Evolutionary conservation across 1,140 invertebrate genomes (phyloP), one percentile per base, ranked within the genome.

Genomic region (Temnothorax longispinosus): DNA sequence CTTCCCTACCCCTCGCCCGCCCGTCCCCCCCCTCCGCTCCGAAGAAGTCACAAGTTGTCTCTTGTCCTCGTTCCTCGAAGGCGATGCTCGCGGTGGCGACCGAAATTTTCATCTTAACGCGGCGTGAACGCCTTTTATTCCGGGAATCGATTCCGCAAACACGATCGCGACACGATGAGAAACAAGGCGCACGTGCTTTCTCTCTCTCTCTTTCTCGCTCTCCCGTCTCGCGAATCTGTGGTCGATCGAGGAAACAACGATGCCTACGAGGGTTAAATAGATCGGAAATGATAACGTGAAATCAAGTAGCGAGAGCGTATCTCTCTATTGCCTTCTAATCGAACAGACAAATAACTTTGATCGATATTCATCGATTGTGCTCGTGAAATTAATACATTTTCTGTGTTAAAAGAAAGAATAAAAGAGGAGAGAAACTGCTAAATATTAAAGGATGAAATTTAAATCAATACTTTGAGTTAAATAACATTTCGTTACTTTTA

Each of bases 21-120:
- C 71, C 27, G 27, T 27, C 27, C 27, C 27, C 27, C 27, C 27
- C 56, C 87, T 44, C 82, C 58, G 38, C 52, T 44, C 87, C 52
- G 52, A 80, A 89, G 88, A 81, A 82, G 78, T 88, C 76, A 72
- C 75, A 69, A 77, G 71, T 89, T 92, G 91, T 90, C 87, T 93
- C 90, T 91, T 92, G 91, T 89, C 91, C 90, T 89, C 90, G 89
- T 91, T 78, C 89, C 44, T 62, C 88, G 81, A 88, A 75, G 74
- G 74, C 21, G 75, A 64, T 50, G 62, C 71, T 72, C 50, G 69
- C 58, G 52, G 54, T 47, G 80, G 41, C 38, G 80, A 50, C 69
- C 69, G 80, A 84, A 84, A 84, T 84, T 84, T 84, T 75, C 80
- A 84, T 84, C 69, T 84, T 75, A 74, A 60, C 41, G 54, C 62